These are phyloP conservation scores for Caenorhabditis parvicauda DNA, from an alignment of 2,888 invertebrate genomes.

Conservation along the genomic window DNA sequence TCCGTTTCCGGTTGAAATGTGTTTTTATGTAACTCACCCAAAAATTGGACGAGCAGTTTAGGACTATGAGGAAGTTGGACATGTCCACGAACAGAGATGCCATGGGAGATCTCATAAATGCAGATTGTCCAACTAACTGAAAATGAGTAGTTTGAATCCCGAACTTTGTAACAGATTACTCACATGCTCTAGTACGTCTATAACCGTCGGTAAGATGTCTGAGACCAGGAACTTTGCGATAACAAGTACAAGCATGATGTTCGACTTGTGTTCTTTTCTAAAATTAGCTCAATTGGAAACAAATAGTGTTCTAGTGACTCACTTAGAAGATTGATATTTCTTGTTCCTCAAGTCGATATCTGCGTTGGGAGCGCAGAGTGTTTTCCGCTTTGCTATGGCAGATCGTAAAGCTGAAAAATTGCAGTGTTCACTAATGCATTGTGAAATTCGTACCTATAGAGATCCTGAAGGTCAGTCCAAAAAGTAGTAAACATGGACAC, in stretches of 20 bases:
- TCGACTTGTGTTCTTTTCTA: constrained; percentile 59
- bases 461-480: constrained; percentile 49
- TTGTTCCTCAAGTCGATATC: constrained; percentile 41
- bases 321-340: constrained; percentile 29
- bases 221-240: constrained; percentile 59
- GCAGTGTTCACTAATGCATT: not conserved
- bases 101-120: constrained; percentile 51
- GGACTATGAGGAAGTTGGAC: constrained; percentile 57
- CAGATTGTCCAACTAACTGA: constrained; percentile 53
- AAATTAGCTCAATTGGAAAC: constrained; percentile 5
- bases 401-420: constrained; percentile 24
- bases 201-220: constrained; percentile 60
- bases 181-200: constrained; percentile 59
- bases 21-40: constrained; percentile 48
- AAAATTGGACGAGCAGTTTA: constrained; percentile 60
- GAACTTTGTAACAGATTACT: constrained; percentile 4
- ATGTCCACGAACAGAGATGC: constrained; percentile 60
- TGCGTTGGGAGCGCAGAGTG: constrained; percentile 42
- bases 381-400: constrained; percentile 40
- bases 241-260: constrained; percentile 58
- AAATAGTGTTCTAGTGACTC: not conserved
- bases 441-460: constrained; percentile 19
- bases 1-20: no score
- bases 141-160: constrained; percentile 11
- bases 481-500: constrained; percentile 54